Percentiles rank a stretch among this genome's conserved stretches.
phyloP scores from a whole-genome alignment of 2,797 vertebrate genomes.

The Epinephelus malabaricus region DNA sequence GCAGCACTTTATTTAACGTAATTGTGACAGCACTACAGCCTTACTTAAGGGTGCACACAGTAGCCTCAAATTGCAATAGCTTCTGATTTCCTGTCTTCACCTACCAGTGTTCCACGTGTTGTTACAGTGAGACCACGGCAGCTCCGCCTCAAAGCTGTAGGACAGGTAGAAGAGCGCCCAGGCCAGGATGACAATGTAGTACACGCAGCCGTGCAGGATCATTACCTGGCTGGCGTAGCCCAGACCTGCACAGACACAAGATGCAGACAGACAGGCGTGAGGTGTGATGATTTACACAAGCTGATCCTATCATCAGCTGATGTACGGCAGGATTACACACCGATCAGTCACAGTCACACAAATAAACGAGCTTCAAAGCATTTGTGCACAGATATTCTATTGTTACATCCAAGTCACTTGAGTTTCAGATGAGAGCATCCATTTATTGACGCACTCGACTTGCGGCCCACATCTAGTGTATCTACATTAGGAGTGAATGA shows the following conservation, averaged over 20 bases:
- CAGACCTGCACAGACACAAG: slow-evolving; percentile 73
- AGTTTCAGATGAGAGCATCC: slow-evolving; percentile 46
- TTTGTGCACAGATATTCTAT: neutral
- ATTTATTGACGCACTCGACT: slow-evolving; percentile 40
- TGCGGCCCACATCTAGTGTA: slow-evolving; percentile 51
- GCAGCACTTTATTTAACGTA: too few relatives aligned
- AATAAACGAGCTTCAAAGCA: neutral
- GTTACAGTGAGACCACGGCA: slow-evolving; percentile 86
- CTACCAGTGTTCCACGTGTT: slow-evolving; percentile 85
- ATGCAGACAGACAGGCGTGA: neutral
- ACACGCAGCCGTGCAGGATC: slow-evolving; percentile 83
- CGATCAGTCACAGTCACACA: neutral
- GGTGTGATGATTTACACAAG: neutral
- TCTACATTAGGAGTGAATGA: slow-evolving; percentile 55
- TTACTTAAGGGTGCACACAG: neutral
- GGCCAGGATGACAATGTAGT: slow-evolving; percentile 85
- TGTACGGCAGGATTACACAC: too few relatives aligned
- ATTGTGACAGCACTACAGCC: too few relatives aligned
- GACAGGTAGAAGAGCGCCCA: slow-evolving; percentile 83
- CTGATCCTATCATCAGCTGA: neutral
- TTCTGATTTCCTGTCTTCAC: neutral
- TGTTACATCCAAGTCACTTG: slow-evolving; percentile 25
- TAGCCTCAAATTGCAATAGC: neutral
- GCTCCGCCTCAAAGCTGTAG: slow-evolving; percentile 77
- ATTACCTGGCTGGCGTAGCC: slow-evolving; percentile 86